Percentiles rank a stretch among this genome's conserved stretches.
phyloP scores from a whole-genome alignment of 2,113 vertebrate species.

The Xiphorhynchus elegans region DNA sequence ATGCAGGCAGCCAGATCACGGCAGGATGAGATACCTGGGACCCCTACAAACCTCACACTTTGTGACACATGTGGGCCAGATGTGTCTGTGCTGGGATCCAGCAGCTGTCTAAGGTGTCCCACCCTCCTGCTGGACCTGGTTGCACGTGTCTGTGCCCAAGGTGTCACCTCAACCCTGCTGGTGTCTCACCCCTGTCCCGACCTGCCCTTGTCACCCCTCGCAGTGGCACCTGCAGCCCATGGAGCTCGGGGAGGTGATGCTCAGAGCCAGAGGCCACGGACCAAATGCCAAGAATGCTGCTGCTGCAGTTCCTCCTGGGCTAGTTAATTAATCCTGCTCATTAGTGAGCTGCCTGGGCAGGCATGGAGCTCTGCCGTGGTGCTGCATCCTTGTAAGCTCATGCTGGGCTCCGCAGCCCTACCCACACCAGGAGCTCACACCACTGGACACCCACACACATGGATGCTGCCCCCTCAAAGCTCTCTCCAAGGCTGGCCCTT shows the following conservation, averaged over 20 bases:
- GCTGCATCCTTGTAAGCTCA: background rate
- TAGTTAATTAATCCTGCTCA: background rate
- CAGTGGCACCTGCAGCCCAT: fast-evolving
- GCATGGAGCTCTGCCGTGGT: fast-evolving
- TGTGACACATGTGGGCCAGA: background rate
- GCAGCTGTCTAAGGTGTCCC: background rate
- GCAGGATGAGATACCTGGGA: background rate
- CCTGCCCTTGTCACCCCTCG: fast-evolving
- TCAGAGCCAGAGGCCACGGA: background rate
- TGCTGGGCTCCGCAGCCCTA: fast-evolving
- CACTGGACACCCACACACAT: fast-evolving
- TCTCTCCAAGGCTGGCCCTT: background rate
- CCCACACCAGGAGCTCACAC: background rate
- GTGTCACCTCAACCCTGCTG: background rate
- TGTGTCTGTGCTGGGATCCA: background rate
- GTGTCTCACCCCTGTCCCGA: background rate
- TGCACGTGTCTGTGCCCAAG: background rate
- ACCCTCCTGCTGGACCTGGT: background rate
- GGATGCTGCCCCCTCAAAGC: background rate
- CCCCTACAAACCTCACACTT: fast-evolving
- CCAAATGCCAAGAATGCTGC: fast-evolving
- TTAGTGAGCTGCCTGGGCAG: background rate
- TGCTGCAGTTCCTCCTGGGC: background rate
- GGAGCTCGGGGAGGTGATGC: background rate
- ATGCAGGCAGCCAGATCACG: background rate